A percentile compares a stretch with the other conserved stretches of the same genome.
Conservation (phyloP, 1,140 invertebrate species). For the Drosophila mayri region DNA sequence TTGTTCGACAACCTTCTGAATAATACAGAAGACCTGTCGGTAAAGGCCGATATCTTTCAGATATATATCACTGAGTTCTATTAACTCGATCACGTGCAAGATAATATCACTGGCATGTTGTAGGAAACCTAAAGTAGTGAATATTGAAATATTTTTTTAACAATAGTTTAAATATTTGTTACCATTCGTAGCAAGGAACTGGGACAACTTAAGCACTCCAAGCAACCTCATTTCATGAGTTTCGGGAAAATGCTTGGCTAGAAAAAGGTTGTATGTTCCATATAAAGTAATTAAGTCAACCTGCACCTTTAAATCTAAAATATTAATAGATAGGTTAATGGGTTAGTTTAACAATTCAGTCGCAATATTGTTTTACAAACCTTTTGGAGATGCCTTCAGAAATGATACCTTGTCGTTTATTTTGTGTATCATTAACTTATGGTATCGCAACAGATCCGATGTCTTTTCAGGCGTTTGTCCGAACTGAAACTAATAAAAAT, state of each 20-base stretch:
- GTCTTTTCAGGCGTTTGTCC: not conserved
- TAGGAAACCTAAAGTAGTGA: conserved; percentile 38
- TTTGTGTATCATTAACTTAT: not conserved
- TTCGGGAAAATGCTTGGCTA: conserved; percentile 39
- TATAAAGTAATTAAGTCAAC: conserved; percentile 34
- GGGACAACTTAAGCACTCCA: conserved; percentile 42
- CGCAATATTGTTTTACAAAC: not conserved
- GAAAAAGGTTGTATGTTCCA: conserved; percentile 55
- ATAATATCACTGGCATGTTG: conserved; percentile 46
- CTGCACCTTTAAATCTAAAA: conserved; percentile 22
- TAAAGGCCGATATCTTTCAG: conserved; percentile 10
- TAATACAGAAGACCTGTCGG: conserved; percentile 12
- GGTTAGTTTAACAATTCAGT: not conserved
- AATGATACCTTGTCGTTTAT: conserved; percentile 1
- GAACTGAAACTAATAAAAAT: not conserved
- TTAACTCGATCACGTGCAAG: conserved; percentile 12
- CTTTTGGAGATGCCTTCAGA: conserved; percentile 2
- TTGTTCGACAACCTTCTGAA: conserved; percentile 36
- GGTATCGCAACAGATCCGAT: conserved; percentile 2
- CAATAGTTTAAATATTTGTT: not conserved
- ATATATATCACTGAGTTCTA: not conserved
- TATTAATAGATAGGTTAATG: not conserved
- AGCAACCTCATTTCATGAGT: conserved; percentile 26
- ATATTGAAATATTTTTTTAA: not conserved
- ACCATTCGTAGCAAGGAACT: conserved; percentile 52